Evolutionary conservation across 2,888 invertebrate species (phyloP).

Genomic region (Neocrepidodera transversa): DNA sequence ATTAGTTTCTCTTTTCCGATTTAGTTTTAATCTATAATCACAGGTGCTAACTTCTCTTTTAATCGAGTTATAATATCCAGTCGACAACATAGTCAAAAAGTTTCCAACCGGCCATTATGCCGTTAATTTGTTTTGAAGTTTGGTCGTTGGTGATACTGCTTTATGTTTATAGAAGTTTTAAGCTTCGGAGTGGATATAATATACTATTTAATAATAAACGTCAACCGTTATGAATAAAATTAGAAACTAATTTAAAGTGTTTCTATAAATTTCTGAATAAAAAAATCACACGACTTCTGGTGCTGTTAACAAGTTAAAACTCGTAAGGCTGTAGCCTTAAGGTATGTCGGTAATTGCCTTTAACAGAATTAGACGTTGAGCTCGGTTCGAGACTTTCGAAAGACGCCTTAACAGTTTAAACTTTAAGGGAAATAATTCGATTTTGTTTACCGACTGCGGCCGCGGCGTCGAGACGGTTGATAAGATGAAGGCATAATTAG

Average conservation of each 20-base stretch:
- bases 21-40: conserved; percentile 2
- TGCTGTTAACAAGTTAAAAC: too few relatives aligned
- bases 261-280: too few relatives aligned
- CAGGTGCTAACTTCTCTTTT: conserved; percentile 3
- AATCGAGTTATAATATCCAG: conserved; percentile 14
- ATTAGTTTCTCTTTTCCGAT: too few relatives aligned
- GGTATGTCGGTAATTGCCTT: conserved; percentile 38
- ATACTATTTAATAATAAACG: too few relatives aligned
- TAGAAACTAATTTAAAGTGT: too few relatives aligned
- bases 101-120: conserved; percentile 22
- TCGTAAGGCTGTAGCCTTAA: too few relatives aligned
- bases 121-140: conserved; percentile 29
- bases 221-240: too few relatives aligned
- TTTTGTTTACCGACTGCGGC: not conserved
- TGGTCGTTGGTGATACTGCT: conserved; percentile 11
- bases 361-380: conserved; percentile 39
- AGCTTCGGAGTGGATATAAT: too few relatives aligned
- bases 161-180: not conserved
- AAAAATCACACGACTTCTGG: too few relatives aligned
- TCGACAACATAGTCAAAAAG: not conserved
- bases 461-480: not conserved
- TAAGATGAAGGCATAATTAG: not conserved
- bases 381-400: conserved; percentile 6
- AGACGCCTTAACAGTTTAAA: conserved; percentile 5
- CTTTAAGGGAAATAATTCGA: conserved; percentile 6